A percentile compares a stretch with the other conserved stretches of the same genome.
Conservation (phyloP, 92 coral and sea anemone species). For the Umimayanthus chanpuru region DNA sequence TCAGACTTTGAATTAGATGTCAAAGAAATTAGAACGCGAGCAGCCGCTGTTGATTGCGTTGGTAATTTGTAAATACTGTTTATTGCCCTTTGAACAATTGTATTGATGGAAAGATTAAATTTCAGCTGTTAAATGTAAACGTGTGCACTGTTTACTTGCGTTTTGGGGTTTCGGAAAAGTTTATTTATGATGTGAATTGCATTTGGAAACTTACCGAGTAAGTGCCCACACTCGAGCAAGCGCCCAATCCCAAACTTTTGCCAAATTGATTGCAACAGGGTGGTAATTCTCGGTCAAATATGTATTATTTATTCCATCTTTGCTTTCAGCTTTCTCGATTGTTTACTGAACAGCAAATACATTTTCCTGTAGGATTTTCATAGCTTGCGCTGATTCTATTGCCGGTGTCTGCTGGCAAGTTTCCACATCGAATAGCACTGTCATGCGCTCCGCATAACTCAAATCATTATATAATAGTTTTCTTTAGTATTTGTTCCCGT, state of each 20-base stretch:
- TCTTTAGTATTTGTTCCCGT: conserved; percentile 36
- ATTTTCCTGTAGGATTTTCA: conserved; percentile 23
- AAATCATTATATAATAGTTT: conserved; percentile 8
- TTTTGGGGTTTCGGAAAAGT: too few relatives aligned
- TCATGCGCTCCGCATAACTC: conserved; percentile 13
- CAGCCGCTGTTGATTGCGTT: conserved; percentile 9
- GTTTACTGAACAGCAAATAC: conserved; percentile 29
- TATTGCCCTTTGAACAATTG: conserved; percentile 4
- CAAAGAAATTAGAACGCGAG: not conserved
- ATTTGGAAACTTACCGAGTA: too few relatives aligned
- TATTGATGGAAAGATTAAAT: conserved; percentile 1
- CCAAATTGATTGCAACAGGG: conserved; percentile 6
- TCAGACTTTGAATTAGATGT: conserved; percentile 3
- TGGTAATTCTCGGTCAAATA: not conserved
- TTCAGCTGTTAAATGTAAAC: conserved; percentile 3
- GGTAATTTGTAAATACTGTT: not conserved
- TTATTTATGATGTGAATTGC: too few relatives aligned
- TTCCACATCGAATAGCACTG: conserved; percentile 20
- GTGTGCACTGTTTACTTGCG: not conserved
- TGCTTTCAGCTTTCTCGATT: conserved; percentile 36
- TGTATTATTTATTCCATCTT: conserved; percentile 18
- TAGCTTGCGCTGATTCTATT: conserved; percentile 3
- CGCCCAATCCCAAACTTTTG: conserved; percentile 6
- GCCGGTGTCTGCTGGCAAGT: conserved; percentile 23
- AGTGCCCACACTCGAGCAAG: not conserved